Conservation (phyloP, 2,797 vertebrate genomes). For the Pseudocheirus occidentalis region DNA sequence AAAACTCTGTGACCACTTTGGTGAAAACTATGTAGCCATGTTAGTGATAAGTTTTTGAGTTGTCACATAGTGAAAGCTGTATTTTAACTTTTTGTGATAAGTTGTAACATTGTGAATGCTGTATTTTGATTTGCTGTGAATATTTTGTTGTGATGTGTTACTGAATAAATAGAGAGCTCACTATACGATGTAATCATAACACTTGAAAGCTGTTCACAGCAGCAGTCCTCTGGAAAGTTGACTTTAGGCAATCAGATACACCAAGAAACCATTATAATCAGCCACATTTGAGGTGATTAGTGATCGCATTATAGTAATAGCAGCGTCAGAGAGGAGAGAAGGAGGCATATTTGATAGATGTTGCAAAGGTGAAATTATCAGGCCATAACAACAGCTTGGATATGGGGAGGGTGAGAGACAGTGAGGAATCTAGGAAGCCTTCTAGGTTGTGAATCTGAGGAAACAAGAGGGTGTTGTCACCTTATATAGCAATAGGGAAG, state of each 20-base stretch:
- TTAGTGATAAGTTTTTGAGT: no score
- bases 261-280: background rate
- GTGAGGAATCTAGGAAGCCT: background rate
- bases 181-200: no score
- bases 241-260: background rate
- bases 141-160: no score
- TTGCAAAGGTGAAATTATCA: background rate
- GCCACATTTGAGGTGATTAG: background rate
- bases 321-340: background rate
- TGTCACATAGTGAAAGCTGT: no score
- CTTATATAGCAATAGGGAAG: background rate
- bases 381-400: background rate
- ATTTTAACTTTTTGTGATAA: no score
- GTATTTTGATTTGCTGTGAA: no score
- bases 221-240: no score
- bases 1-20: no score
- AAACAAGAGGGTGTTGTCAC: background rate
- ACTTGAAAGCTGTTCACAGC: no score
- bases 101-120: no score
- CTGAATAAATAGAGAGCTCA: no score
- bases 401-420: background rate
- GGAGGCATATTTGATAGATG: background rate
- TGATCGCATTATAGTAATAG: background rate
- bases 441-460: background rate
- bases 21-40: no score